Evolutionary conservation across 2,888 invertebrate species (phyloP).

Genomic region (Xestoiulus laeticollis): DNA sequence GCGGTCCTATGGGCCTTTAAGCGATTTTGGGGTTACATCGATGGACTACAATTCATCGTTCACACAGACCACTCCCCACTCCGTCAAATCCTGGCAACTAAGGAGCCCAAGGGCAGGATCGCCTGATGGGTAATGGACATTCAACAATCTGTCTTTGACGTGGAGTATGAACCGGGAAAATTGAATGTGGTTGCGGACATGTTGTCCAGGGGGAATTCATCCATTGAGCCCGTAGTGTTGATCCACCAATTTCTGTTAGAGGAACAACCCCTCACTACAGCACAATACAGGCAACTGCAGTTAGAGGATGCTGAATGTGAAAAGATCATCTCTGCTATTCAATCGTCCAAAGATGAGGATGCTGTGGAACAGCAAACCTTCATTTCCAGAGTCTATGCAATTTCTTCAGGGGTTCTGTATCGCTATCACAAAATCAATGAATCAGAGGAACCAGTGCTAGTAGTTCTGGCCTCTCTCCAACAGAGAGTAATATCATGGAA

Average conservation of each 20-base stretch:
- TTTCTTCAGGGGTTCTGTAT: background rate
- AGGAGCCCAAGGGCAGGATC: too few species aligned
- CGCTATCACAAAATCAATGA: background rate
- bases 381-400: background rate
- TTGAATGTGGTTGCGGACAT: background rate
- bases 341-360: background rate
- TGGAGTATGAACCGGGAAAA: background rate
- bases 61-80: background rate
- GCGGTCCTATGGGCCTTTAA: background rate
- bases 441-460: background rate
- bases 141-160: background rate
- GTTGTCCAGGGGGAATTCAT: background rate
- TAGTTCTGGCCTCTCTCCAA: background rate
- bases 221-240: background rate
- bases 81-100: background rate
- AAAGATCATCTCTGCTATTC: background rate
- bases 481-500: background rate
- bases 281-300: background rate
- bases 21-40: background rate
- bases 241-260: background rate
- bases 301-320: background rate
- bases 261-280: background rate
- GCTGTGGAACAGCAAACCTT: background rate
- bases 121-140: background rate
- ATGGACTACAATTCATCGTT: background rate